phyloP scores from a whole-genome alignment of 2,797 vertebrate species.

The Anguilla marmorata region DNA sequence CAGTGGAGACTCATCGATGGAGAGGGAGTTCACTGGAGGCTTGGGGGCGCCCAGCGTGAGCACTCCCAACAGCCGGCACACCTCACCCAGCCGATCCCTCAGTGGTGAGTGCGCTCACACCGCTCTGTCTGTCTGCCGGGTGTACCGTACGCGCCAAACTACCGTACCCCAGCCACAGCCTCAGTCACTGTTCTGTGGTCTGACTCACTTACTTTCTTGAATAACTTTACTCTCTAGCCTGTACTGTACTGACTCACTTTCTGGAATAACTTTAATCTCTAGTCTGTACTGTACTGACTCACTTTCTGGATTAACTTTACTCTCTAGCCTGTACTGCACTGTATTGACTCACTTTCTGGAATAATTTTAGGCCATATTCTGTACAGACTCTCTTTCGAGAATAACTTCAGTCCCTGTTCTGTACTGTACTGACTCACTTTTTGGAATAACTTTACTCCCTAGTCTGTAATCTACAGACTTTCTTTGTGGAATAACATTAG shows the following conservation, averaged over 20 bases:
- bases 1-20: constrained; percentile 87
- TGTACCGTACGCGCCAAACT: constrained; percentile 65
- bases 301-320: neutral
- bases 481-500: neutral
- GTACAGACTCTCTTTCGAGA: neutral
- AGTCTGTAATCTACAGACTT: neutral
- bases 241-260: neutral
- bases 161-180: neutral
- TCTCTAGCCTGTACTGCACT: neutral
- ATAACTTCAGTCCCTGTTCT: neutral
- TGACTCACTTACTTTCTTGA: neutral
- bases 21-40: constrained; percentile 85
- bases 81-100: constrained; percentile 84
- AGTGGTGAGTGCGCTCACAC: constrained; percentile 46
- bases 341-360: neutral
- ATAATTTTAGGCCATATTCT: neutral
- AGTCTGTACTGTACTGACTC: neutral
- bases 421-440: neutral
- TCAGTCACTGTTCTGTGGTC: neutral
- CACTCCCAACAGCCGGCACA: constrained; percentile 90
- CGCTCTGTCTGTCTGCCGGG: neutral
- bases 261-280: neutral
- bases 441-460: neutral
- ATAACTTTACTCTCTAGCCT: neutral
- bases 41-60: constrained; percentile 80